Percentiles rank a stretch among this genome's conserved stretches.
Conservation (phyloP, 2,888 invertebrate species). For the Caenorhabditis japonica region DNA sequence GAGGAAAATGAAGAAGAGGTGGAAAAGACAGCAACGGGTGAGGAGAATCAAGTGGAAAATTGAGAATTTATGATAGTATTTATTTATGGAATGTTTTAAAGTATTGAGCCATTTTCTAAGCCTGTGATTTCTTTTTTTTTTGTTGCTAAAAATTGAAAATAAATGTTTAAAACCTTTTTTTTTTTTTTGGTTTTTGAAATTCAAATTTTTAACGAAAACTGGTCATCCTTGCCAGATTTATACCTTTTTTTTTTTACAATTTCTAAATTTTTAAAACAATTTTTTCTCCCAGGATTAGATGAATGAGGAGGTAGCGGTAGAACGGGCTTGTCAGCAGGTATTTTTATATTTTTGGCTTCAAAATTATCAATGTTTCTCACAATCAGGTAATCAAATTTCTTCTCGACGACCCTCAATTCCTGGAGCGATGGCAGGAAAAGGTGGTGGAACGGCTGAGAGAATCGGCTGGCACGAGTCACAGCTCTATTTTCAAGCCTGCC, state of each 20-base stretch:
- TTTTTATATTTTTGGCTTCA: not conserved
- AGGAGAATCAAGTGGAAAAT: not conserved
- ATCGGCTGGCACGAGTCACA: not conserved
- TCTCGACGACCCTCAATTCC: constrained; percentile 14
- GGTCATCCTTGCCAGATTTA: not conserved
- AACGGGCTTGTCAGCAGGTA: constrained; percentile 18
- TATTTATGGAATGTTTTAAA: no score
- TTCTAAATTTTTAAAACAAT: not conserved
- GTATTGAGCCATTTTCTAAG: no score
- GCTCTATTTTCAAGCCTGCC: constrained; percentile 5
- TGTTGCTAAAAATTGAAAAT: no score
- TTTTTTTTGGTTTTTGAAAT: not conserved
- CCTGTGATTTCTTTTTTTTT: constrained; percentile 2
- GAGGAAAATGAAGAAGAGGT: constrained; percentile 40
- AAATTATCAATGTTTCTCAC: constrained; percentile 1
- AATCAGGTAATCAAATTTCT: constrained; percentile 10
- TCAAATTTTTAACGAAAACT: constrained; percentile 7
- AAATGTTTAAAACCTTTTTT: no score
- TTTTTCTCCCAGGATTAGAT: constrained; percentile 1
- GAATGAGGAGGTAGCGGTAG: constrained; percentile 34
- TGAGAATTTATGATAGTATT: not conserved
- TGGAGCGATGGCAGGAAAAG: constrained; percentile 15
- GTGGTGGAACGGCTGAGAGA: not conserved
- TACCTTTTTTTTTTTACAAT: not conserved
- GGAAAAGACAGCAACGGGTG: not conserved